phyloP scores from a whole-genome alignment of 2,888 invertebrate genomes.

The Zonitis immaculata region DNA sequence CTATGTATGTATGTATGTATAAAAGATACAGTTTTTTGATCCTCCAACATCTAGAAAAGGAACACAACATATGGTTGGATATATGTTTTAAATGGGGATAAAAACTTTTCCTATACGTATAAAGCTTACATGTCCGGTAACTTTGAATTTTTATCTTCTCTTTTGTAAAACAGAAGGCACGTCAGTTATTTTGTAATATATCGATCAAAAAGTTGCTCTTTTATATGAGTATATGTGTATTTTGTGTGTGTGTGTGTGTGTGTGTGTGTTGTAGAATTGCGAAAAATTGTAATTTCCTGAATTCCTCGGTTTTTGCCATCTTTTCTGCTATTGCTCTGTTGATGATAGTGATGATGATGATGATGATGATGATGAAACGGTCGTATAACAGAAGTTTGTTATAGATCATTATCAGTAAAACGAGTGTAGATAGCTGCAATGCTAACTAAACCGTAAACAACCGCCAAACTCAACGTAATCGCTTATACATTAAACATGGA shows the following conservation, averaged over 20 bases:
- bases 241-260: no score
- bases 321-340: background rate
- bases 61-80: background rate
- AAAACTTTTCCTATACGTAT: slow-evolving; percentile 4
- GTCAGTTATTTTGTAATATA: background rate
- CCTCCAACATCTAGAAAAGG: background rate
- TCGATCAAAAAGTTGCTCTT: background rate
- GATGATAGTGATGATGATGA: background rate
- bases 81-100: background rate
- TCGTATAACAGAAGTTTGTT: slow-evolving; percentile 31
- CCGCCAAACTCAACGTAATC: slow-evolving; percentile 46
- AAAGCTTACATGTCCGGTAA: slow-evolving; percentile 4
- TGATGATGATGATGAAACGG: slow-evolving; percentile 26
- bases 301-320: no score
- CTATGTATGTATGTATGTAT: background rate
- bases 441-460: slow-evolving; percentile 47
- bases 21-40: slow-evolving; percentile 1
- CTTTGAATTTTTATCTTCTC: background rate
- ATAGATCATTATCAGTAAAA: slow-evolving; percentile 41
- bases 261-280: background rate
- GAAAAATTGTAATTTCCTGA: background rate
- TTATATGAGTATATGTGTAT: no score
- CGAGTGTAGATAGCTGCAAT: slow-evolving; percentile 40
- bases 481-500: slow-evolving; percentile 48
- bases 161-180: background rate